These are phyloP conservation scores for Propithecus perrieri DNA, from an alignment of 2,797 vertebrate genomes.

Conservation along the genomic window DNA sequence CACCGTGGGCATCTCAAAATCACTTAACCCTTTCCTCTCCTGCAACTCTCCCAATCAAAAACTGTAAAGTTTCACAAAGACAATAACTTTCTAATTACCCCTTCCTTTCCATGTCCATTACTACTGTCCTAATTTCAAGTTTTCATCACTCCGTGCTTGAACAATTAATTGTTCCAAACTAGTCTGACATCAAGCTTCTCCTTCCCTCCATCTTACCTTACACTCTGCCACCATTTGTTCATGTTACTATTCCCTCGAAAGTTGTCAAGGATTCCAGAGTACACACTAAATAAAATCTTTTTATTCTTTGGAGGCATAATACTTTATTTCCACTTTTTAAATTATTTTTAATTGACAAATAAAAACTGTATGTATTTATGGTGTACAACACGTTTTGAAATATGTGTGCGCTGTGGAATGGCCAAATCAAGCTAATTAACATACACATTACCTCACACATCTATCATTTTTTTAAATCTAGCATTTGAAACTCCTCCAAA, in stretches of 20 bases:
- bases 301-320: not conserved
- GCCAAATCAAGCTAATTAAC: not conserved
- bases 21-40: not conserved
- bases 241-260: not conserved
- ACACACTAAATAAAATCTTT: conserved; percentile 1
- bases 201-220: not conserved
- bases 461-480: not conserved
- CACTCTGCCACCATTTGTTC: not conserved
- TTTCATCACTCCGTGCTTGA: not conserved
- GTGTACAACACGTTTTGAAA: not conserved
- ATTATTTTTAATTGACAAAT: not conserved
- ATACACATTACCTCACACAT: not conserved
- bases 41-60: not conserved
- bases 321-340: not conserved
- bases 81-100: not conserved
- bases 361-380: not conserved
- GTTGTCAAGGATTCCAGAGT: not conserved
- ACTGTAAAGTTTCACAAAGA: not conserved
- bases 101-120: not conserved
- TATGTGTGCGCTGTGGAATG: not conserved
- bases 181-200: not conserved
- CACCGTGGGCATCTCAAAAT: not conserved
- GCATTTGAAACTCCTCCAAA: not conserved
- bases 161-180: not conserved
- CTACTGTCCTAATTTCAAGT: not conserved